Evolutionary conservation across 1,140 invertebrate species (phyloP), one percentile per base, ranked within the genome.

Genomic region (Hylaeus volcanicus): DNA sequence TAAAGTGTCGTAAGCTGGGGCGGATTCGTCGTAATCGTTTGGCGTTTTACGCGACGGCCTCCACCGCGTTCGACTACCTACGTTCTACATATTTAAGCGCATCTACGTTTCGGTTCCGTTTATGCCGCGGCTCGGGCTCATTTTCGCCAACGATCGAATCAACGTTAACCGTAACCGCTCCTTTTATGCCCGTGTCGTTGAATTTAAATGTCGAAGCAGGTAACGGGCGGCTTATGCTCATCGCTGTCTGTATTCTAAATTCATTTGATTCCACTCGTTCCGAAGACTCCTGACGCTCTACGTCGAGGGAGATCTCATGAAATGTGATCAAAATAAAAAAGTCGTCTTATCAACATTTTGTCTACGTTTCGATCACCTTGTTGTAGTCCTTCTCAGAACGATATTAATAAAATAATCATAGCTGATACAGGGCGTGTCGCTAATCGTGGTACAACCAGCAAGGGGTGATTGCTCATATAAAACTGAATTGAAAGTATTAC

Each of bases 1-100:
- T 87, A 87, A 87, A 84, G 55, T 77, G 56, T 81, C 73, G 64
- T 61, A 64, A 84, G 70, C 48, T 61, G 41, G 73, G 53, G 73
- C 63, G 60, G 74, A 43, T 26, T 26, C 26, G 60, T 69, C 77
- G 76, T 83, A 78, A 83, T 63, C 85, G 70, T 85, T 80, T 83
- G 60, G 68, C 74, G 75, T 84, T 86, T 85, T 79, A 85, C 72
- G 79, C 39, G 60, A 61, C 78, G 58, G 58, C 51, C 51, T n/a
- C 48, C n/a, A 8, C 3, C 71, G 56, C 72, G 45, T 64, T 63
- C 56, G 43, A 43, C 53, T 70, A 37, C 12, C 51, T 69, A 63
- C 43, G 26, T 76, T 64, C 45, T 39, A 72, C 68, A 79, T 83
- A 77, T 81, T 77, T 73, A 77, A 70, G 6, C 53, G n/a, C 26